These are phyloP conservation scores for Limanda limanda DNA, from an alignment of 2,113 vertebrate species.

Conservation along the genomic window DNA sequence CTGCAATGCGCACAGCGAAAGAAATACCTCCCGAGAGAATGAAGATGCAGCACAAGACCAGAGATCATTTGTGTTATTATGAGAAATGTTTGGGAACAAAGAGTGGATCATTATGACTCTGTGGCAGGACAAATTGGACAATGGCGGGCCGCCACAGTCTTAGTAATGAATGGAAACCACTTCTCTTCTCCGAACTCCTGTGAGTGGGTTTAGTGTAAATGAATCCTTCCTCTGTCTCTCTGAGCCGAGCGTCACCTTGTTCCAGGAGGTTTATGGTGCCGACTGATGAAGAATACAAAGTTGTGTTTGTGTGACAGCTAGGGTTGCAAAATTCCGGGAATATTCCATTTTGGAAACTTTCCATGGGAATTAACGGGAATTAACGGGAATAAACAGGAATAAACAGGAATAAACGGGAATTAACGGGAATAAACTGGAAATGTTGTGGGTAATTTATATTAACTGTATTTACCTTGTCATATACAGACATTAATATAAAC, in stretches of 20 bases:
- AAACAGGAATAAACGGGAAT: too few species aligned
- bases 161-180: not conserved
- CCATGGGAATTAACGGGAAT: too few species aligned
- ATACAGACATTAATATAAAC: too few species aligned
- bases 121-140: not conserved
- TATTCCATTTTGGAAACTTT: too few species aligned
- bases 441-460: too few species aligned
- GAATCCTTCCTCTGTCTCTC: conserved; percentile 31
- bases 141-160: not conserved
- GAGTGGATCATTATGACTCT: not conserved
- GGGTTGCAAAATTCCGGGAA: too few species aligned
- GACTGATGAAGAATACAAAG: conserved; percentile 1
- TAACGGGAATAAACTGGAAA: too few species aligned
- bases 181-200: conserved; percentile 22
- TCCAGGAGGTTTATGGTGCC: conserved; percentile 30
- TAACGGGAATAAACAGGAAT: too few species aligned
- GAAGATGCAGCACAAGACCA: not conserved
- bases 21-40: not conserved
- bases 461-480: too few species aligned
- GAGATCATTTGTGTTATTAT: not conserved
- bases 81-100: not conserved
- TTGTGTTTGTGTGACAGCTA: conserved; percentile 16
- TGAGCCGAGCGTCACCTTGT: conserved; percentile 35
- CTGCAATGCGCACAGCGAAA: not conserved
- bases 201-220: conserved; percentile 46